Evolutionary conservation across 1,140 invertebrate genomes (phyloP).

Genomic region (Thaumatotibia leucotreta): DNA sequence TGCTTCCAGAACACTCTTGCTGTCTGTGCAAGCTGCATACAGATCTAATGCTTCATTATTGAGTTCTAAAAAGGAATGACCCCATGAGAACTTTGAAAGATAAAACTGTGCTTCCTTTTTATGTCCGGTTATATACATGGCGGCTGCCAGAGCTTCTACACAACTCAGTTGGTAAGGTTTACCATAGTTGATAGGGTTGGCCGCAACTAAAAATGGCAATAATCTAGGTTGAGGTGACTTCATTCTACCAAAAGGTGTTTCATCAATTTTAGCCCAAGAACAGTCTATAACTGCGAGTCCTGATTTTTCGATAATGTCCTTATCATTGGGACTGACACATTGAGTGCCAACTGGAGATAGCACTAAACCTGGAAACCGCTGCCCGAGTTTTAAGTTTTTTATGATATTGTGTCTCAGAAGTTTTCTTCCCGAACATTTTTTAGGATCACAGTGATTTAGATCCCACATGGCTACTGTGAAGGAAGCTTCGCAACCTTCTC

Average conservation of each 20-base stretch:
- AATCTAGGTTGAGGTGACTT: slow-evolving; percentile 91
- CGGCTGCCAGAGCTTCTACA: slow-evolving; percentile 97
- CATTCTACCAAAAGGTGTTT: slow-evolving; percentile 93
- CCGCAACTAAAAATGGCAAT: slow-evolving; percentile 96
- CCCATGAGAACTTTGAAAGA: slow-evolving; percentile 97
- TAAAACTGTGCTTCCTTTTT: slow-evolving; percentile 87
- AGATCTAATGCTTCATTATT: slow-evolving; percentile 90
- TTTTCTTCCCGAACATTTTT: slow-evolving; percentile 96
- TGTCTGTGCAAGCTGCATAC: slow-evolving; percentile 87
- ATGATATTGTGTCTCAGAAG: slow-evolving; percentile 88
- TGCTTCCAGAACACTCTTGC: slow-evolving; percentile 86
- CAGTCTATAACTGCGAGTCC: slow-evolving; percentile 99
- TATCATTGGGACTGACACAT: slow-evolving; percentile 88
- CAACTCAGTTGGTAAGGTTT: slow-evolving; percentile 97
- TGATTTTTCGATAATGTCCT: slow-evolving; percentile 85
- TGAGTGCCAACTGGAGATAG: slow-evolving; percentile 90
- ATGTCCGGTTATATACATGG: slow-evolving; percentile 93
- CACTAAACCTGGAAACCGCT: slow-evolving; percentile 93
- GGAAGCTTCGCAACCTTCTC: slow-evolving; percentile 51
- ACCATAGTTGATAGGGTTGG: slow-evolving; percentile 99
- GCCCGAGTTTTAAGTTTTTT: slow-evolving; percentile 87
- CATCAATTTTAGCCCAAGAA: slow-evolving; percentile 97
- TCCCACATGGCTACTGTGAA: slow-evolving; percentile 98
- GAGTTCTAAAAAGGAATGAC: slow-evolving; percentile 89
- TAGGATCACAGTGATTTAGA: slow-evolving; percentile 96